Evolutionary conservation across 2,113 vertebrate species (phyloP).

Genomic region (Scophthalmus maximus): DNA sequence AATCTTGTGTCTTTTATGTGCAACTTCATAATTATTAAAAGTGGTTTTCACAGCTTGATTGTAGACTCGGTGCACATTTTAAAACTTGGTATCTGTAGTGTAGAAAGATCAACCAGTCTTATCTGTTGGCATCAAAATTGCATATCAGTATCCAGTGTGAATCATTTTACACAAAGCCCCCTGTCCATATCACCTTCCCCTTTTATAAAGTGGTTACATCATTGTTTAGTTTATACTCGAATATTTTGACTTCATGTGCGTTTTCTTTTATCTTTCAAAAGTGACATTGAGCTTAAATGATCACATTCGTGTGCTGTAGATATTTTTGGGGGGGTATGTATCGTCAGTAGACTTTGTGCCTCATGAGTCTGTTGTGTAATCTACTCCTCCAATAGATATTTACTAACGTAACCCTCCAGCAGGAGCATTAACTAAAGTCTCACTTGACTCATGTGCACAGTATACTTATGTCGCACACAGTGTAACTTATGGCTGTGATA

Average conservation of each 20-base stretch:
- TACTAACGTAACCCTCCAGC: background rate
- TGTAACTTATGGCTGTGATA: background rate
- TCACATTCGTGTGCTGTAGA: background rate
- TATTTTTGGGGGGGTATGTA: background rate
- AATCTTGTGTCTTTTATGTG: background rate
- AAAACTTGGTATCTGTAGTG: background rate
- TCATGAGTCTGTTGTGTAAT: background rate
- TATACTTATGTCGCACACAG: too few relatives aligned
- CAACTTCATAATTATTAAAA: background rate
- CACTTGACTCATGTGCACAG: background rate
- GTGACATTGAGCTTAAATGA: too few relatives aligned
- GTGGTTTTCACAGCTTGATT: background rate
- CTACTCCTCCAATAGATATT: background rate
- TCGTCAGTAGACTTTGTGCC: background rate
- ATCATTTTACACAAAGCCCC: too few relatives aligned
- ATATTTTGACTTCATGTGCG: too few relatives aligned
- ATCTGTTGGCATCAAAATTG: background rate
- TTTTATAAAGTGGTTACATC: background rate
- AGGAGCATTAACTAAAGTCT: background rate
- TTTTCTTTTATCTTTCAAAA: too few relatives aligned
- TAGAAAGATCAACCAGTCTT: too few relatives aligned
- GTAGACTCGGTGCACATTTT: background rate
- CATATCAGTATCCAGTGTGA: too few relatives aligned
- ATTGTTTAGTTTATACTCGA: background rate
- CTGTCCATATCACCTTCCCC: background rate